Percentiles rank a stretch among this genome's conserved stretches.
phyloP scores from a whole-genome alignment of 2,888 invertebrate genomes.

The Dolichomitus sp. region DNA sequence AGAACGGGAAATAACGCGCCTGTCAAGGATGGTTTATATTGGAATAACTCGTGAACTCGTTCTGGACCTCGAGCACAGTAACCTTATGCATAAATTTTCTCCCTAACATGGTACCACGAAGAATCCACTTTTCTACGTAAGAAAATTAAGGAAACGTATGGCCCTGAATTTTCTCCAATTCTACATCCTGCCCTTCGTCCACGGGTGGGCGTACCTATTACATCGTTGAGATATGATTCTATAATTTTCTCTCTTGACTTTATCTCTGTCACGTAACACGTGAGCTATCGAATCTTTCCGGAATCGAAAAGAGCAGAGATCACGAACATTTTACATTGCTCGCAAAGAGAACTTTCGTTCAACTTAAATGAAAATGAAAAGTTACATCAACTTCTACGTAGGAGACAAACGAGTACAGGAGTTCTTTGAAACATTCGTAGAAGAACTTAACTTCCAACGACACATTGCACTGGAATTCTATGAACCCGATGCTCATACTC shows the following conservation, averaged over 20 bases:
- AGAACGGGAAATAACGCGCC: not conserved
- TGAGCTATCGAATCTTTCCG: not conserved
- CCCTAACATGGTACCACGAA: not conserved
- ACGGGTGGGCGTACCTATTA: not conserved
- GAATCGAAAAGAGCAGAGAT: not conserved
- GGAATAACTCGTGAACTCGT: not conserved
- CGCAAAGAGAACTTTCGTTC: not conserved
- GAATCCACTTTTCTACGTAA: constrained; percentile 6
- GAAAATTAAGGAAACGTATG: constrained; percentile 19
- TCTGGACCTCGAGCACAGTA: constrained; percentile 1
- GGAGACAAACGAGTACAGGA: not conserved
- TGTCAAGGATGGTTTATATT: not conserved
- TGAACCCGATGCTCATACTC: not conserved
- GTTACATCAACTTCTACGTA: not conserved
- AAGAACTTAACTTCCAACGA: not conserved
- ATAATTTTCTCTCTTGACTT: constrained; percentile 1
- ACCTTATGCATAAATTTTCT: not conserved
- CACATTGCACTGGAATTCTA: not conserved
- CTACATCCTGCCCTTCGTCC: not conserved
- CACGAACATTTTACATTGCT: not conserved
- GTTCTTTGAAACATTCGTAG: not conserved
- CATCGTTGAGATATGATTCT: not conserved
- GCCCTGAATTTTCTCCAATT: not conserved
- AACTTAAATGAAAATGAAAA: not conserved
- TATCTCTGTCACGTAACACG: constrained; percentile 1